Evolutionary conservation across 1,140 invertebrate species (phyloP), one percentile per base, ranked within the genome.

Genomic region (Hyposmocoma kahamanoa): DNA sequence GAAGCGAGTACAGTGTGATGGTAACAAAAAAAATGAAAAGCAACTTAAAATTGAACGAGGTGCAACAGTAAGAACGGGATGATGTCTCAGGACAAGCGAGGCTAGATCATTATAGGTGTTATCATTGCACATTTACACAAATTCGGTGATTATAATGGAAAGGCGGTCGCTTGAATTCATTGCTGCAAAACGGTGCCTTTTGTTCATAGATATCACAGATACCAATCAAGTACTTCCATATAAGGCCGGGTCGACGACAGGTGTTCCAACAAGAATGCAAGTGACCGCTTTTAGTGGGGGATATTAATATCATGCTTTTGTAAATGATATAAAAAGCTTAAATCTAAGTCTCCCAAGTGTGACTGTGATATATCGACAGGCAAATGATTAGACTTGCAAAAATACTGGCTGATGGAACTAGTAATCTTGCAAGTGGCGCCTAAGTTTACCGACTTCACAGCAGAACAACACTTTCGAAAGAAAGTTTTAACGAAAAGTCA

Each of bases 21-120:
- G 72, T 68, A 79, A 82, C 68, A 76, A 79, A 82, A 80, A 65
- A 61, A 72, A 78, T 77, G 60, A 78, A 41, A 80, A 79, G 82
- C 82, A 85, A 85, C 76, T 75, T 75, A 85, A 83, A 83, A 83
- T 79, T 82, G 66, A 83, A 84, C 79, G 79, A 82, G 80, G 78
- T 85, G 82, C 82, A 81, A 77, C 62, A 78, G 75, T 79, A 80
- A 80, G 75, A 80, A 83, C 67, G 75, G 82, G 82, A 80, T 83
- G 72, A 77, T 82, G 69, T 81, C 78, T 77, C 70, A 68, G 82
- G 82, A 85, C 62, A 85, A 85, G 82, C 82, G 71, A 84, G 82
- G 82, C 78, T 72, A 78, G 75, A 73, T 78, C 76, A 74, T 78
- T 70, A 72, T 57, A 68, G 77, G 81, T 78, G 75, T 82, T 85